These are phyloP conservation scores for Montipora capitata DNA, from an alignment of 92 coral and sea anemone genomes.

Conservation along the genomic window DNA sequence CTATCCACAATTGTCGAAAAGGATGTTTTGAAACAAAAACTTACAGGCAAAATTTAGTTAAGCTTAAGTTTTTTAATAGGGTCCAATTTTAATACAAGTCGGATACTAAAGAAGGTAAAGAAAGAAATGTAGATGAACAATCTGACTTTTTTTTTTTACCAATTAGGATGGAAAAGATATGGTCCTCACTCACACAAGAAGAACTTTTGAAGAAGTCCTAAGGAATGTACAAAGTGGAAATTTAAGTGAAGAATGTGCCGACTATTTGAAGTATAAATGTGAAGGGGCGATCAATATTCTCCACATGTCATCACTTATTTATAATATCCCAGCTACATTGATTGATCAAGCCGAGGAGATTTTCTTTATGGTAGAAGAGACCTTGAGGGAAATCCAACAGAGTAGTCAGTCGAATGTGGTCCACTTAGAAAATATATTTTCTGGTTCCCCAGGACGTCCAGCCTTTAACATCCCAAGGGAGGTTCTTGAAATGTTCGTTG, in stretches of 20 bases:
- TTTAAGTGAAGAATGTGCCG: neutral
- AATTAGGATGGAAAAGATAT: neutral
- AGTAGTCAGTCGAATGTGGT: neutral
- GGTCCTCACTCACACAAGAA: neutral
- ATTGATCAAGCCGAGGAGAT: neutral
- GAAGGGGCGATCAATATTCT: neutral
- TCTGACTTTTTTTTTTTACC: neutral
- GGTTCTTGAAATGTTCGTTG: slow-evolving; percentile 12
- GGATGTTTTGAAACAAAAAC: neutral
- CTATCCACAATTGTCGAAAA: neutral
- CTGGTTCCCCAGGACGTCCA: neutral
- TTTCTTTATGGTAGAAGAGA: neutral
- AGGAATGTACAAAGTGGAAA: neutral
- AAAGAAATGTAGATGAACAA: neutral
- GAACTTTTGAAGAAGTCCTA: neutral
- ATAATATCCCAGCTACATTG: neutral
- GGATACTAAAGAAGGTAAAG: neutral
- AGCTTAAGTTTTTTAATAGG: neutral
- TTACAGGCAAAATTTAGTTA: neutral
- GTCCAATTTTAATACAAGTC: no score
- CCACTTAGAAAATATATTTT: neutral
- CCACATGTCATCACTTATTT: neutral
- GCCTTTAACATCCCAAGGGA: neutral
- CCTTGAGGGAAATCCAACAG: neutral
- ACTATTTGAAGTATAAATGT: neutral